These are phyloP conservation scores for Vidua macroura DNA, from an alignment of 2,113 vertebrate genomes.

Conservation along the genomic window DNA sequence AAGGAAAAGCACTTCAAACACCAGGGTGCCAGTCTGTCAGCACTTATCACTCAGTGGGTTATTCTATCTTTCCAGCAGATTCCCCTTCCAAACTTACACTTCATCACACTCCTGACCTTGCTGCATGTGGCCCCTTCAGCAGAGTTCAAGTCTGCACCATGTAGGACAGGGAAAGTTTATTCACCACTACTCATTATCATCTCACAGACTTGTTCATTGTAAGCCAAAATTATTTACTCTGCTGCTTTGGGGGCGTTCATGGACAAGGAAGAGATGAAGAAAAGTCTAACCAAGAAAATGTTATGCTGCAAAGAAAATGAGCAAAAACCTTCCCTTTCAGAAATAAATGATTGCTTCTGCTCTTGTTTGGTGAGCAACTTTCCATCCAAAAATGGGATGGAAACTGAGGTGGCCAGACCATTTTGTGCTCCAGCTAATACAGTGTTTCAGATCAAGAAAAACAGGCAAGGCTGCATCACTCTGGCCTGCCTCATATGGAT, in stretches of 20 bases:
- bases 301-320: background rate
- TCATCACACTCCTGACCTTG: conserved; percentile 41
- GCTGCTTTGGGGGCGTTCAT: background rate
- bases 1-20: conserved; percentile 50
- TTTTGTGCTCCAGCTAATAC: background rate
- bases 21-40: conserved; percentile 46
- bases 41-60: conserved; percentile 56
- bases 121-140: background rate
- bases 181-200: background rate
- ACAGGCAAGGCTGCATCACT: conserved; percentile 16
- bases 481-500: background rate
- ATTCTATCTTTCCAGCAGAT: conserved; percentile 22
- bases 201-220: background rate
- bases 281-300: background rate
- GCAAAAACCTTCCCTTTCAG: background rate
- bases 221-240: background rate
- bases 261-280: background rate
- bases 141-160: conserved; percentile 25
- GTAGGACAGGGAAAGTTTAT: background rate
- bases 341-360: background rate
- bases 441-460: conserved; percentile 45
- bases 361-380: background rate
- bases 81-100: conserved; percentile 41
- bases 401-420: background rate
- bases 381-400: conserved; percentile 35